Percentiles rank a stretch among this genome's conserved stretches.
These are phyloP conservation scores for Erpornis zantholeuca DNA, from an alignment of 2,113 vertebrate species.

Conservation along the genomic window DNA sequence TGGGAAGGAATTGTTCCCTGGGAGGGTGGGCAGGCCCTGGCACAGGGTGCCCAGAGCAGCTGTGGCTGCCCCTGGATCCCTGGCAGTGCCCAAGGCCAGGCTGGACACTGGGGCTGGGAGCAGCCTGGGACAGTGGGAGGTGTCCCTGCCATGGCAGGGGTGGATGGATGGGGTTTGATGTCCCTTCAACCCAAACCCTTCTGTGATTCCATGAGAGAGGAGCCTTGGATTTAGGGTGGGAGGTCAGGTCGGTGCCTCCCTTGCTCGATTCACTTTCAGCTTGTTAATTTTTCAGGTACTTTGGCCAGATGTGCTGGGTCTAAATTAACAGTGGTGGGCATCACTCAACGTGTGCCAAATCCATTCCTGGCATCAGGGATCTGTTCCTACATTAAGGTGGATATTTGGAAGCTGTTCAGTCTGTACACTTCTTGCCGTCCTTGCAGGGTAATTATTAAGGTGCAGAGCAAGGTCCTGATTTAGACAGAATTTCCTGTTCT, in stretches of 20 bases:
- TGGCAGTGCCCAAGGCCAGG: background rate
- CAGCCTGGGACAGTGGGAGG: background rate
- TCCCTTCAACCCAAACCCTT: background rate
- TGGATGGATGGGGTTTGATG: accelerated
- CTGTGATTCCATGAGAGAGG: background rate
- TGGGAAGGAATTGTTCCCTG: background rate
- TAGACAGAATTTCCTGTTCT: background rate
- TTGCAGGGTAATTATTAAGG: background rate
- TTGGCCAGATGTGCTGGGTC: background rate
- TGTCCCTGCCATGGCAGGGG: background rate
- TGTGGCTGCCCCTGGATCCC: background rate
- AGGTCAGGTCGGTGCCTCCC: background rate
- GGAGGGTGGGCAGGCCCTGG: background rate
- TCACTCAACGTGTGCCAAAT: background rate
- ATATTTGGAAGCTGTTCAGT: background rate
- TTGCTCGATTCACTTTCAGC: background rate
- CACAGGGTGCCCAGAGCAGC: background rate
- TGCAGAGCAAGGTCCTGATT: background rate
- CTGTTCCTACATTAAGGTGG: background rate
- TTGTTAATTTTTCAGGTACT: background rate
- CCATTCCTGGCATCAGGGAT: background rate
- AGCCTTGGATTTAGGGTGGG: background rate
- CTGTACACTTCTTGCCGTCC: background rate
- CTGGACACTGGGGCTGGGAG: accelerated
- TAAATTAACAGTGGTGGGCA: background rate